Conservation (phyloP, 2,113 vertebrate species). For the Spea multiplicata region DNA sequence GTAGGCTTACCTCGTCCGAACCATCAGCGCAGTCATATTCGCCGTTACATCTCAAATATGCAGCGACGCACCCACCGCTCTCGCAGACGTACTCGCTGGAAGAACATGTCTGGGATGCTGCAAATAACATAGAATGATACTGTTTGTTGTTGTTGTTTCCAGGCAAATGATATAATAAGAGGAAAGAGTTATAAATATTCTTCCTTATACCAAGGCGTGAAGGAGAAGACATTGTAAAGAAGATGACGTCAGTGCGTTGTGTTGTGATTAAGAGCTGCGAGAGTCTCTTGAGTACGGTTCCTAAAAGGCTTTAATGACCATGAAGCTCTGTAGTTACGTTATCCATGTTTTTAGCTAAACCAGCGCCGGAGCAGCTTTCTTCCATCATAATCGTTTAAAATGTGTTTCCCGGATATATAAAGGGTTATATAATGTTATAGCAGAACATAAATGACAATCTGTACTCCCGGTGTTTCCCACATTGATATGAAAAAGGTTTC, state of each 20-base stretch:
- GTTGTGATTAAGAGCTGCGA: background rate
- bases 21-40: constrained; percentile 90
- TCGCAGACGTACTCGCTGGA: constrained; percentile 89
- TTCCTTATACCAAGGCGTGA: background rate
- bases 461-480: no score
- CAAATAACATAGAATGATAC: background rate
- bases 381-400: background rate
- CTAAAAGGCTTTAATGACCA: no score
- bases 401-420: background rate
- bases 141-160: background rate
- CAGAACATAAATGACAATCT: no score
- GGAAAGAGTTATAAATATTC: background rate
- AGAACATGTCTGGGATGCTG: constrained; percentile 87
- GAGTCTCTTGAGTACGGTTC: background rate
- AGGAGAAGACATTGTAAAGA: background rate
- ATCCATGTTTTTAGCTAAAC: background rate
- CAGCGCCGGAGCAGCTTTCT: background rate
- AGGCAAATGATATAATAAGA: background rate
- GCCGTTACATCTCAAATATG: constrained; percentile 87
- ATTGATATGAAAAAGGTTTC: no score
- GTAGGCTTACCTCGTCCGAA: constrained; percentile 87
- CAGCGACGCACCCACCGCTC: constrained; percentile 85
- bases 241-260: background rate
- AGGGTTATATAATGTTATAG: background rate
- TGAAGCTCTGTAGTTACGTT: background rate